Percentiles rank a stretch among this genome's conserved stretches.
These are phyloP conservation scores for Nebria ingens DNA, from an alignment of 1,140 invertebrate genomes.

Conservation along the genomic window DNA sequence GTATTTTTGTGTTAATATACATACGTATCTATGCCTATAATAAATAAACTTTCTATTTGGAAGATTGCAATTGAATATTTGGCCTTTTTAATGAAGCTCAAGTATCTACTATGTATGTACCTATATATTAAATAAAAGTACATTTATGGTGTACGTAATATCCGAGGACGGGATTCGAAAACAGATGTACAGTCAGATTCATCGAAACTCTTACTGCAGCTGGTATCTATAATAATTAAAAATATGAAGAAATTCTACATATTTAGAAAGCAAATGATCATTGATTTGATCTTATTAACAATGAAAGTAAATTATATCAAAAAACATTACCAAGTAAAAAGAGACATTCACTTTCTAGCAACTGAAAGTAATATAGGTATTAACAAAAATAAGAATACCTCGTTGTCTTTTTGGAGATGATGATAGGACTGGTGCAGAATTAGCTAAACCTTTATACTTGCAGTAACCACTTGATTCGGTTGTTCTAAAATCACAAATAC, in stretches of 20 bases:
- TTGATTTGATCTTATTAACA: constrained; percentile 1
- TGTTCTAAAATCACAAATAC: too few relatives aligned
- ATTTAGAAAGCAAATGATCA: background rate
- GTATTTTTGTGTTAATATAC: too few relatives aligned
- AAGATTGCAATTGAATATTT: too few relatives aligned
- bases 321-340: background rate
- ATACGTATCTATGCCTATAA: too few relatives aligned
- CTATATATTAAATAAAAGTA: too few relatives aligned
- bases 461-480: background rate
- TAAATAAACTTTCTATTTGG: too few relatives aligned
- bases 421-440: background rate
- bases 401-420: background rate
- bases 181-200: background rate
- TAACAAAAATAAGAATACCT: background rate
- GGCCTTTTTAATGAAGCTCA: too few relatives aligned
- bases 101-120: too few relatives aligned
- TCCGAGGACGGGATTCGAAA: background rate
- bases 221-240: background rate
- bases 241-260: background rate
- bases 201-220: background rate
- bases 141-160: background rate
- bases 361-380: background rate
- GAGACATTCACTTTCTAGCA: background rate
- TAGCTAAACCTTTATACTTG: background rate
- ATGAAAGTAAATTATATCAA: background rate